Evolutionary conservation across 2,888 invertebrate genomes (phyloP).

Genomic region (Drosophila rellima): DNA sequence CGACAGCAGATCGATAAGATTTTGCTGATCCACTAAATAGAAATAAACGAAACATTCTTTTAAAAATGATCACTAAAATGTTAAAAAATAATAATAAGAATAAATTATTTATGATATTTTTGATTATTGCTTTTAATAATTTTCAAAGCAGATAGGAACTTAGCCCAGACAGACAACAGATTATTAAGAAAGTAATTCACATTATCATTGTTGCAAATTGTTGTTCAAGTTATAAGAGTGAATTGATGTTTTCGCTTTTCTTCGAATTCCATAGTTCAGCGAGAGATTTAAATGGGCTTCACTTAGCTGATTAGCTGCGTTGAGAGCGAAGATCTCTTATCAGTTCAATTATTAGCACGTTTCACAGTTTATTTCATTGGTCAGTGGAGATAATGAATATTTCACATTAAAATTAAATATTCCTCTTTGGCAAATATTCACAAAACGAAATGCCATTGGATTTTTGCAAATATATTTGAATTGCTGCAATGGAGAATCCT

Average conservation of each 20-base stretch:
- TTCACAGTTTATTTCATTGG: conserved; percentile 28
- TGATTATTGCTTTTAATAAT: too few relatives aligned
- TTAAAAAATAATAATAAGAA: too few relatives aligned
- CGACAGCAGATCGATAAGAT: too few relatives aligned
- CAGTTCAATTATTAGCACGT: conserved; percentile 39
- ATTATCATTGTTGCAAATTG: background rate
- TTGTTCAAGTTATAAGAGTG: background rate
- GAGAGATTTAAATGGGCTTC: background rate
- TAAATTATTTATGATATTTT: too few relatives aligned
- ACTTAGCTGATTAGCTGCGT: conserved; percentile 40
- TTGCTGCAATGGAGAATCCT: conserved; percentile 12
- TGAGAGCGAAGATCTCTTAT: conserved; percentile 22
- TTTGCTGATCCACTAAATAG: too few relatives aligned
- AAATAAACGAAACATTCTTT: too few relatives aligned
- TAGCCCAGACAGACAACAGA: background rate
- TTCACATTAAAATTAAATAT: conserved; percentile 7
- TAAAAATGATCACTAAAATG: too few relatives aligned
- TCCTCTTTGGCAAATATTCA: conserved; percentile 7
- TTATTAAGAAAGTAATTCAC: background rate
- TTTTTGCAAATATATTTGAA: conserved; percentile 15
- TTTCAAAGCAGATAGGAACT: background rate
- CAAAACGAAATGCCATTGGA: conserved; percentile 1
- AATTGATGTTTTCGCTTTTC: background rate
- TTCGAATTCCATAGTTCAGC: background rate
- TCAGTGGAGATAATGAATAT: background rate